phyloP scores from a whole-genome alignment of 92 coral and sea anemone species.

The Porites evermanni region DNA sequence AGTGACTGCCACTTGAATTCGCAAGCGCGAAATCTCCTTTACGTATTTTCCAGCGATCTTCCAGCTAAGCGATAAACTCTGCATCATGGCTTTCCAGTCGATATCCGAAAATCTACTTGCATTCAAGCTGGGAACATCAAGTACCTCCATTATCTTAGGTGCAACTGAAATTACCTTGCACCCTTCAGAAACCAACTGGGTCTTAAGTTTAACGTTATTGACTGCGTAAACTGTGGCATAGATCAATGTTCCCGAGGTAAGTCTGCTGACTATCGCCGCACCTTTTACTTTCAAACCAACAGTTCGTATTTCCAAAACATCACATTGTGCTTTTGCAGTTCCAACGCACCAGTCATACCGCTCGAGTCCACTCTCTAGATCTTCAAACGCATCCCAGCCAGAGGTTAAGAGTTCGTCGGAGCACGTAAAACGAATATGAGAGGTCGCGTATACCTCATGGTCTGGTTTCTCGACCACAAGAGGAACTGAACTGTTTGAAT shows the following conservation, averaged over 20 bases:
- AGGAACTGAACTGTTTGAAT: slow-evolving; percentile 23
- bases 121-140: slow-evolving; percentile 60
- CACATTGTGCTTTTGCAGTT: slow-evolving; percentile 73
- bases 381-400: slow-evolving; percentile 91
- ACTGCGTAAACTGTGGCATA: slow-evolving; percentile 77
- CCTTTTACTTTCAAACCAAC: slow-evolving; percentile 50
- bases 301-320: slow-evolving; percentile 59
- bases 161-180: slow-evolving; percentile 67
- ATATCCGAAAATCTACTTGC: slow-evolving; percentile 66
- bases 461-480: neutral
- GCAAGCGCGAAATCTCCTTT: slow-evolving; percentile 77
- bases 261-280: slow-evolving; percentile 58
- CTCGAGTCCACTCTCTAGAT: slow-evolving; percentile 73
- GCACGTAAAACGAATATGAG: slow-evolving; percentile 64
- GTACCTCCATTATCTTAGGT: slow-evolving; percentile 71
- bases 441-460: slow-evolving; percentile 2
- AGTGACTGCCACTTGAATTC: slow-evolving; percentile 85
- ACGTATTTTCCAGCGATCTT: slow-evolving; percentile 66
- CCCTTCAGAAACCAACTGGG: slow-evolving; percentile 57
- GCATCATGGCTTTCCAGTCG: slow-evolving; percentile 86
- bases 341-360: slow-evolving; percentile 92
- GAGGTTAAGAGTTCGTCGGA: slow-evolving; percentile 73
- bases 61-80: slow-evolving; percentile 83
- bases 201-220: slow-evolving; percentile 77
- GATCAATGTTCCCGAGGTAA: slow-evolving; percentile 72